Conservation (phyloP, 2,888 invertebrate genomes). For the Epinotia demarniana region DNA sequence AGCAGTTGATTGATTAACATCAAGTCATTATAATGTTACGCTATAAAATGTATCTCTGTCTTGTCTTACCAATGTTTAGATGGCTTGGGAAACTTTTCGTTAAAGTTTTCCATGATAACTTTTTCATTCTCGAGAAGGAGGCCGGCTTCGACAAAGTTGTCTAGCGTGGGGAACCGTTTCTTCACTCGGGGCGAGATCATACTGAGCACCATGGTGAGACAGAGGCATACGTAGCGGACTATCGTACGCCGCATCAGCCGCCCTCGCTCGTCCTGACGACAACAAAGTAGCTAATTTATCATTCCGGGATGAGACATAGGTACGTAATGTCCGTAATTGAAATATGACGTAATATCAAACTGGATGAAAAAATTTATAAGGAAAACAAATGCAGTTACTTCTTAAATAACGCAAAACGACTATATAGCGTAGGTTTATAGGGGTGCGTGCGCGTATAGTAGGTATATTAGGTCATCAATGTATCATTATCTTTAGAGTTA, state of each 20-base stretch:
- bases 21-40: not conserved
- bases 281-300: slow-evolving; percentile 48
- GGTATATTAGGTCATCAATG: not conserved
- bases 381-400: not conserved
- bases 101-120: slow-evolving; percentile 90
- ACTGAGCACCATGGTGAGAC: slow-evolving; percentile 93
- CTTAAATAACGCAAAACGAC: not conserved
- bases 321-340: no score
- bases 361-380: not conserved
- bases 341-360: not conserved
- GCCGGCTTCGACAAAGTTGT: slow-evolving; percentile 94
- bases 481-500: not conserved
- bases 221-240: slow-evolving; percentile 93
- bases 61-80: slow-evolving; percentile 93
- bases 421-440: not conserved
- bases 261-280: slow-evolving; percentile 89
- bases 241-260: slow-evolving; percentile 93
- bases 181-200: slow-evolving; percentile 95
- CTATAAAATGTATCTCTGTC: not conserved
- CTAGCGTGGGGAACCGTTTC: slow-evolving; percentile 93
- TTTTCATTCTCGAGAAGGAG: slow-evolving; percentile 92
- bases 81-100: slow-evolving; percentile 92
- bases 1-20: not conserved
- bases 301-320: not conserved
- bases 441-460: not conserved